A percentile compares a stretch with the other conserved stretches of the same genome.
phyloP scores from a whole-genome alignment of 2,888 invertebrate species.

The Ophioninae sp. region DNA sequence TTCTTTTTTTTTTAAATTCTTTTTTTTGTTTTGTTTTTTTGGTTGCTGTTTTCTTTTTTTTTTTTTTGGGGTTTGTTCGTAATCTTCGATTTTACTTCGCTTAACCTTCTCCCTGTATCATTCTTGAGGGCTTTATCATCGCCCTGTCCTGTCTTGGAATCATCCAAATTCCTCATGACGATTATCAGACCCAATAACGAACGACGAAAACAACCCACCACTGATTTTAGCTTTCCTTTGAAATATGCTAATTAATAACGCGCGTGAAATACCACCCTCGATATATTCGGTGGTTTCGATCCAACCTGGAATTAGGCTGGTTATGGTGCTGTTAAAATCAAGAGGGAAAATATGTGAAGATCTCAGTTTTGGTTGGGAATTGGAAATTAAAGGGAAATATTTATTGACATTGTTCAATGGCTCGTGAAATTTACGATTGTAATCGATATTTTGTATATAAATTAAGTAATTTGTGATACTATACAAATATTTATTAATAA shows the following conservation, averaged over 20 bases:
- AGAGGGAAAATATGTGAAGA: no score
- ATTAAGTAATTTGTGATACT: no score
- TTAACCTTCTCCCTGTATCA: slow-evolving; percentile 21
- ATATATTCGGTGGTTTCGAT: background rate
- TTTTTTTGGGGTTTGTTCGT: slow-evolving; percentile 28
- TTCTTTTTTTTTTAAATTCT: background rate
- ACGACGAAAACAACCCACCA: slow-evolving; percentile 78
- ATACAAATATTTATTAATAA: no score
- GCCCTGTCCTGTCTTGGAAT: background rate
- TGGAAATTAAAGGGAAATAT: no score
- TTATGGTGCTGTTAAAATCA: no score
- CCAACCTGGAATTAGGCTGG: no score
- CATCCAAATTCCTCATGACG: slow-evolving; percentile 13
- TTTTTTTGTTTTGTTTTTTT: slow-evolving; percentile 28
- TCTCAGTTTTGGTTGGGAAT: no score
- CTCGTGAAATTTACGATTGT: no score
- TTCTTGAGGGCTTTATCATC: background rate
- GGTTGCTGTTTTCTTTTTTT: slow-evolving; percentile 29
- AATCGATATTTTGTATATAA: no score
- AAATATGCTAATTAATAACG: slow-evolving; percentile 79
- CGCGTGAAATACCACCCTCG: slow-evolving; percentile 42
- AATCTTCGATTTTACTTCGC: slow-evolving; percentile 34
- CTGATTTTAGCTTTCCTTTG: slow-evolving; percentile 79
- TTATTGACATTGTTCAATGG: no score
- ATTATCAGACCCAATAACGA: slow-evolving; percentile 63